Conservation (phyloP, 2,888 invertebrate genomes). For the Autographa gamma region DNA sequence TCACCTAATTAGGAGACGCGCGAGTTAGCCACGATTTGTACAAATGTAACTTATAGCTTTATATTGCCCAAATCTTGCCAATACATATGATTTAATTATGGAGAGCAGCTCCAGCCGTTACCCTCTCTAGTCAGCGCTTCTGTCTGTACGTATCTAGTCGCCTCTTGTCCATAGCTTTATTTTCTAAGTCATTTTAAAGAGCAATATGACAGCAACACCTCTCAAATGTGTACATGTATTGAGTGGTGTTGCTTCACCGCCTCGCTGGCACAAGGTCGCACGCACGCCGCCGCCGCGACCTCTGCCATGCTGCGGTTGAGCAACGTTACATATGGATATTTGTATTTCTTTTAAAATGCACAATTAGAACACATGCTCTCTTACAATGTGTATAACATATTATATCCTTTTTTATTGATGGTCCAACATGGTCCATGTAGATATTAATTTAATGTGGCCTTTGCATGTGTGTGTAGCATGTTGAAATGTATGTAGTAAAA, state of each 20-base stretch:
- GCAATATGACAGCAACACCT: slow-evolving; percentile 9
- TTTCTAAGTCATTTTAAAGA: slow-evolving; percentile 27
- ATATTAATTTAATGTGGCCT: not conserved
- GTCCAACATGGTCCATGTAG: not conserved
- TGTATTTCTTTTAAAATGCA: slow-evolving; percentile 12
- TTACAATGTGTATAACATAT: not conserved
- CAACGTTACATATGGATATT: slow-evolving; percentile 26
- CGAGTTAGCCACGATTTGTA: not conserved
- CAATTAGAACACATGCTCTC: not conserved
- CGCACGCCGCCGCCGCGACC: slow-evolving; percentile 29
- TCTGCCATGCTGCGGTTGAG: slow-evolving; percentile 30
- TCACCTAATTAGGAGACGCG: not conserved
- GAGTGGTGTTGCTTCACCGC: slow-evolving; percentile 25
- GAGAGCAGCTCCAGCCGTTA: not conserved
- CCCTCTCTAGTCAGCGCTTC: slow-evolving; percentile 33
- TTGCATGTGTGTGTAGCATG: not conserved
- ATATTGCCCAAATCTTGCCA: slow-evolving; percentile 11
- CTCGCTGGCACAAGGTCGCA: slow-evolving; percentile 19
- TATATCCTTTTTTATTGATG: not conserved
- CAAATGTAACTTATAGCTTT: not conserved
- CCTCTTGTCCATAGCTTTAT: slow-evolving; percentile 51
- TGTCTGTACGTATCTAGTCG: slow-evolving; percentile 49
- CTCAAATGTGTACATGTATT: slow-evolving; percentile 10
- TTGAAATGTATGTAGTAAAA: not conserved
- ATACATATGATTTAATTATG: slow-evolving; percentile 4